These are phyloP conservation scores for Lagocephalus sceleratus DNA, from an alignment of 2,797 vertebrate species.

Conservation along the genomic window DNA sequence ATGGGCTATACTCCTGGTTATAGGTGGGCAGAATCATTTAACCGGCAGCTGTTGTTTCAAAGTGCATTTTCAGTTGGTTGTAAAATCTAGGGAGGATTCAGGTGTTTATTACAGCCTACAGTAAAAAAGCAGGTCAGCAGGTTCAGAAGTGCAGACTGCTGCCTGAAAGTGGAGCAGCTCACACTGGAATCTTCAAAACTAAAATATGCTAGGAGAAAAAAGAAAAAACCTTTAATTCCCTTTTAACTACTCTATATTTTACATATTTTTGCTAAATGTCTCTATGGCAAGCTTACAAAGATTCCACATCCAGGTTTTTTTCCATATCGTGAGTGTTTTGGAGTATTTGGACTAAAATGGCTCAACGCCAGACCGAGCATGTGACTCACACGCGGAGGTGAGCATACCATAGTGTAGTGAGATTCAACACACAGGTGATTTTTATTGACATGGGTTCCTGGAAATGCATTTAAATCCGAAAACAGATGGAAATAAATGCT, in stretches of 20 bases:
- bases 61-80: no score
- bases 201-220: constrained; percentile 11
- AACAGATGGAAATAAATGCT: background rate
- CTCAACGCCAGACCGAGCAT: constrained; percentile 22
- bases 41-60: no score
- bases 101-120: constrained; percentile 20
- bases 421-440: constrained; percentile 23
- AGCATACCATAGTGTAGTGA: constrained; percentile 11
- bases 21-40: no score
- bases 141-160: constrained; percentile 45
- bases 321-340: constrained; percentile 39
- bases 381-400: constrained; percentile 20
- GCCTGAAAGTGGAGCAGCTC: constrained; percentile 61
- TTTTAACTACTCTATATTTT: constrained; percentile 14
- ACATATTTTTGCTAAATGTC: constrained; percentile 20
- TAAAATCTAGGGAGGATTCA: background rate
- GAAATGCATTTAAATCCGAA: constrained; percentile 4
- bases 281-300: constrained; percentile 40
- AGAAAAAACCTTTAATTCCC: constrained; percentile 10
- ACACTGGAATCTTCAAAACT: constrained; percentile 44
- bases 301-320: constrained; percentile 37
- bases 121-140: constrained; percentile 58
- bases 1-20: no score
- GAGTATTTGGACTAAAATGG: constrained; percentile 28
- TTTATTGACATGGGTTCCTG: constrained; percentile 4